phyloP scores from a whole-genome alignment of 2,888 invertebrate genomes.

The Pyrgus malvae region DNA sequence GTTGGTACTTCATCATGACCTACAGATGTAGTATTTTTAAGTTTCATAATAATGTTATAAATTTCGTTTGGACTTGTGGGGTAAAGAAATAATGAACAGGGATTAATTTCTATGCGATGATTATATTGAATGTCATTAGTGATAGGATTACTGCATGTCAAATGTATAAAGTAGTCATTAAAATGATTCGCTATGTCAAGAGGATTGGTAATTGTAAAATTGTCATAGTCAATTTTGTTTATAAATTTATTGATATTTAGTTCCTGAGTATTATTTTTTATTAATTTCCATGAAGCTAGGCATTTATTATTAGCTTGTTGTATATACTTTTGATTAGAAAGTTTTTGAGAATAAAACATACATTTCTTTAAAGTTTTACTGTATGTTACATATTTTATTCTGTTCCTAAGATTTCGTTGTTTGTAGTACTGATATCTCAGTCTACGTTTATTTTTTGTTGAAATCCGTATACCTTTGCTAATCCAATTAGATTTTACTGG shows the following conservation, averaged over 20 bases:
- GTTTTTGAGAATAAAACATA: background rate
- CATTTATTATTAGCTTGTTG: background rate
- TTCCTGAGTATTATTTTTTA: background rate
- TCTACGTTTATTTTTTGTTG: background rate
- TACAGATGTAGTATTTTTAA: background rate
- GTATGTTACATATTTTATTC: background rate
- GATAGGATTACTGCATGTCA: background rate
- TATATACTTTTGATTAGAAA: background rate
- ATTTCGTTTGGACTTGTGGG: background rate
- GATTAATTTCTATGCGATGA: background rate
- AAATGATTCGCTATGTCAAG: background rate
- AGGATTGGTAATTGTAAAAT: background rate
- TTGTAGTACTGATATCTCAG: background rate
- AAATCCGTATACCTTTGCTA: background rate
- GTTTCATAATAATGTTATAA: constrained; percentile 1
- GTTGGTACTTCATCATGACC: background rate
- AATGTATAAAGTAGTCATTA: background rate
- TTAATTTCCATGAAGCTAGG: background rate
- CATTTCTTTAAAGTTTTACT: background rate
- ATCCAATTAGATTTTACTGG: background rate
- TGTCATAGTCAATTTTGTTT: background rate
- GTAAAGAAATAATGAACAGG: background rate
- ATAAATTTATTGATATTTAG: background rate
- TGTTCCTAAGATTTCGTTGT: background rate
- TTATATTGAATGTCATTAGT: background rate